Percentiles rank a stretch among this genome's conserved stretches.
Evolutionary conservation across 1,140 invertebrate genomes (phyloP).

Genomic region (Drosophila suzukii): DNA sequence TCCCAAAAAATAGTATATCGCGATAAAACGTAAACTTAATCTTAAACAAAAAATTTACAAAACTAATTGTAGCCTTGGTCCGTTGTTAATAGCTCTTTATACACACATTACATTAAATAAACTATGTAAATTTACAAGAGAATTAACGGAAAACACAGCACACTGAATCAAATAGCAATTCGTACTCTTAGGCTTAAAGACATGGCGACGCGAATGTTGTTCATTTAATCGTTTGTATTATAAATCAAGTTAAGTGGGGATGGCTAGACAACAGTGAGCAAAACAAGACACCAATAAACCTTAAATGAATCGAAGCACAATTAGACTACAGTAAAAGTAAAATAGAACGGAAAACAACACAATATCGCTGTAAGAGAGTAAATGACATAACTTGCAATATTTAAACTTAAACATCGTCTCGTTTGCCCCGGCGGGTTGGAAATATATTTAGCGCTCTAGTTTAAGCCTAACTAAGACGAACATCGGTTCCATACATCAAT

Average conservation of each 20-base stretch:
- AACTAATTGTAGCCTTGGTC: conserved; percentile 60
- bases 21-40: conserved; percentile 39
- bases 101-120: conserved; percentile 51
- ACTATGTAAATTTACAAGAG: conserved; percentile 54
- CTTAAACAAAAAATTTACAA: conserved; percentile 38
- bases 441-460: conserved; percentile 32
- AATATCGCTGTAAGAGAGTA: conserved; percentile 2
- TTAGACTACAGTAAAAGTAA: background rate
- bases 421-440: background rate
- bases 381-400: conserved; percentile 11
- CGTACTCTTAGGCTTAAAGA: conserved; percentile 19
- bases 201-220: conserved; percentile 5
- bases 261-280: conserved; percentile 13
- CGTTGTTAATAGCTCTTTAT: conserved; percentile 76
- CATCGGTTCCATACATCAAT: conserved; percentile 8
- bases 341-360: background rate
- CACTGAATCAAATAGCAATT: conserved; percentile 15
- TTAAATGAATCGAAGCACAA: conserved; percentile 8
- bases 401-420: conserved; percentile 11
- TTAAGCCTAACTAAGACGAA: conserved; percentile 22
- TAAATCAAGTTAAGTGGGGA: conserved; percentile 12
- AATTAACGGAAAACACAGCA: conserved; percentile 2
- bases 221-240: conserved; percentile 20
- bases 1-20: conserved; percentile 65
- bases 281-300: conserved; percentile 13